Conservation (phyloP, 2,113 vertebrate genomes). For the Calidris pygmaea region DNA sequence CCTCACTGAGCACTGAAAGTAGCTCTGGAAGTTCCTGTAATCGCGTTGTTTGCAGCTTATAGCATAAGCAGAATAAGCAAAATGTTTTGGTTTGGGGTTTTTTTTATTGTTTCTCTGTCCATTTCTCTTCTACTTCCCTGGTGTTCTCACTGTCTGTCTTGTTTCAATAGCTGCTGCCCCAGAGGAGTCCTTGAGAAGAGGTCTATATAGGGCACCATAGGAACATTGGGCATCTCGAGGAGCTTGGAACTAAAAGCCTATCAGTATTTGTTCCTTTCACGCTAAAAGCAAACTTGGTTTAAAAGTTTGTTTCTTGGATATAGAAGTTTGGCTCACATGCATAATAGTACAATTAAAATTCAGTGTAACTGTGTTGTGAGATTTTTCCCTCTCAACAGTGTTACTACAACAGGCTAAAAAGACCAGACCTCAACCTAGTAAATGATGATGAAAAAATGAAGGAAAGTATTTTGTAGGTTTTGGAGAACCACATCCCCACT, state of each 20-base stretch:
- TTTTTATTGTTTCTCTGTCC: not conserved
- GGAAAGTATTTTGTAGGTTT: not conserved
- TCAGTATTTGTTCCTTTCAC: not conserved
- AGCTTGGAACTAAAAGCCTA: not conserved
- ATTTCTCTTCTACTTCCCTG: not conserved
- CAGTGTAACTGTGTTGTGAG: not conserved
- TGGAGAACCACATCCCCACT: not conserved
- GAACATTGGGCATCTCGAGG: not conserved
- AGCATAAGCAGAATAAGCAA: not conserved
- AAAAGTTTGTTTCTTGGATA: not conserved
- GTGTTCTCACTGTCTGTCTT: not conserved
- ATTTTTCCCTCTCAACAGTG: not conserved
- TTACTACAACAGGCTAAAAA: not conserved
- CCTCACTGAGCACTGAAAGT: not conserved
- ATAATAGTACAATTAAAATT: not conserved
- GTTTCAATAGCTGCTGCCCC: not conserved
- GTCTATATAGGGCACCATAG: not conserved
- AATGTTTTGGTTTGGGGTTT: not conserved
- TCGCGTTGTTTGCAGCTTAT: not conserved
- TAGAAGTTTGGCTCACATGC: not conserved
- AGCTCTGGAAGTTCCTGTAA: not conserved
- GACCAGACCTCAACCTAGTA: not conserved
- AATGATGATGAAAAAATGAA: not conserved
- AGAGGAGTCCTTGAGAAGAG: not conserved
- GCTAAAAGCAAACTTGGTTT: not conserved